Base-by-base conservation (phyloP, 2,113 vertebrate genomes). In the Pteropus alecto region DNA sequence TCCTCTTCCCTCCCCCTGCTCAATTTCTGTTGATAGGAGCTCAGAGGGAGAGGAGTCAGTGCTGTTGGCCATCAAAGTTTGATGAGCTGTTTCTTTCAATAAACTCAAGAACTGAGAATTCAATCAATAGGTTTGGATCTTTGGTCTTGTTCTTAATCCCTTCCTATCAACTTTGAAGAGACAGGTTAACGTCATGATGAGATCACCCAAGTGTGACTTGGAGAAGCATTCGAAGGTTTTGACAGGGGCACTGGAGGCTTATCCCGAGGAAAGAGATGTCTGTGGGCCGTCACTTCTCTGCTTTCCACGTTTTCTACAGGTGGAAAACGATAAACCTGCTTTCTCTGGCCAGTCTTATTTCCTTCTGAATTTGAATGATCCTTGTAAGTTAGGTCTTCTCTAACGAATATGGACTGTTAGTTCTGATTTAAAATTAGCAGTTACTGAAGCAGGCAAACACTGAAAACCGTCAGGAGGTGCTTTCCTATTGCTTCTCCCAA, bases 391-490 rank as follows among this genome's bases (percentile, higher is more conserved):
- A 60, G n/a, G 48, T 87, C 82, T 97, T 93, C 76, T 97, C 24
- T 96, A 68, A 93, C 22, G 13, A 94, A 41, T 38, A 74, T 9
- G 30, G 48, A 48, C 74, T 88, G 13, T 79, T 87, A 68, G 81
- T 33, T 97, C 61, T 68, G 6, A 96, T 97, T 83, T 87, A 95
- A 98, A 97, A 71, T 85, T 19, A 93, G 43, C 61, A 93, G 70
- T 60, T 96, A 19, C 87, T 94, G 61, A 90, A 96, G 85, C 76
- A 97, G 74, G 78, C 92, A 63, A 98, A 96, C 41, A 74, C 87
- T 90, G 56, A 58, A 94, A 95, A 94, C 67, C 71, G 97, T 65
- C 43, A 88, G 43, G 97, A 98, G 68, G 73, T 41, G 96, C 78
- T 78, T 94, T n/a, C 61, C 7, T 88, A 26, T 48, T 77, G 90